Evolutionary conservation across 2,113 vertebrate species (phyloP).

Genomic region (Lagopus muta): DNA sequence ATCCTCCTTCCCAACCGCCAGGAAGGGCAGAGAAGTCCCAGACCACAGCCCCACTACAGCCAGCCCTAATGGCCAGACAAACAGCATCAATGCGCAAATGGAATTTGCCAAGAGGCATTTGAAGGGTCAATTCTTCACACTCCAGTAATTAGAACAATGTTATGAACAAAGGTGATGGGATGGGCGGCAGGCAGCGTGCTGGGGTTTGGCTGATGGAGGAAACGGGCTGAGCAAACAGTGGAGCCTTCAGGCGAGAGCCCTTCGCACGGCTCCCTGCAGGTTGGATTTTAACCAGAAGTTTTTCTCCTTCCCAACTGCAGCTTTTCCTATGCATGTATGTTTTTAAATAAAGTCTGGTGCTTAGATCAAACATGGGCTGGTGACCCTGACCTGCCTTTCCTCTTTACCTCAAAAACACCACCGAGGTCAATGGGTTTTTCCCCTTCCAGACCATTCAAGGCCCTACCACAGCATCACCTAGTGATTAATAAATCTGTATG

Average conservation of each 20-base stretch:
- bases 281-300: not conserved
- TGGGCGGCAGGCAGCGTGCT: not conserved
- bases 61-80: not conserved
- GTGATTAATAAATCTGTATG: not conserved
- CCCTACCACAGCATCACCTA: not conserved
- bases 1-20: not conserved
- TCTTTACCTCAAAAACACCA: not conserved
- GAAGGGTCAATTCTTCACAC: constrained; percentile 62
- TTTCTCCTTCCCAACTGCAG: not conserved
- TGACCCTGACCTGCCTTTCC: not conserved
- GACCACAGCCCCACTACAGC: not conserved
- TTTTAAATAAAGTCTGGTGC: not conserved
- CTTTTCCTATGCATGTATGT: not conserved
- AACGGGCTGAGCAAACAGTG: constrained; percentile 2
- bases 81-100: not conserved
- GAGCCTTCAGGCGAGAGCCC: constrained; percentile 12
- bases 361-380: not conserved
- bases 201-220: not conserved
- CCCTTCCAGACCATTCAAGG: not conserved
- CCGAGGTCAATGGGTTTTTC: accelerated
- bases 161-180: not conserved
- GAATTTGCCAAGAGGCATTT: constrained; percentile 63
- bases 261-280: not conserved
- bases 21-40: not conserved
- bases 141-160: constrained; percentile 66